Conservation (phyloP, 2,113 vertebrate genomes). For the Macquaria ambigua region DNA sequence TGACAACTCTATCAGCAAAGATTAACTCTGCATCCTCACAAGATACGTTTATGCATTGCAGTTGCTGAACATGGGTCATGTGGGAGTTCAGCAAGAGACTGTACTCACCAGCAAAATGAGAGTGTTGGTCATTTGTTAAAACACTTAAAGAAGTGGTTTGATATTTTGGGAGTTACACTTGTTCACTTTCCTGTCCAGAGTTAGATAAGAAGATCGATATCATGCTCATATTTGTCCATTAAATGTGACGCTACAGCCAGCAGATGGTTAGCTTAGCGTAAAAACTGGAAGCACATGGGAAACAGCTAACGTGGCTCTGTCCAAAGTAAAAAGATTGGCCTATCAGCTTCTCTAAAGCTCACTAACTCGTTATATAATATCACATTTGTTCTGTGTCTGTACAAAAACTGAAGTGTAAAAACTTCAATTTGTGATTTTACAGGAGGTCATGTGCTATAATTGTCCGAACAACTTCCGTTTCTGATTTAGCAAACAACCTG, state of each 20-base stretch:
- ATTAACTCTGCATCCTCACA: constrained; percentile 15
- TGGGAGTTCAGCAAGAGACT: background rate
- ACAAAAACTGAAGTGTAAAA: too few relatives aligned
- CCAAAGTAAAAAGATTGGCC: too few relatives aligned
- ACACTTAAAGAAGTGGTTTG: background rate
- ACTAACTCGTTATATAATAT: too few relatives aligned
- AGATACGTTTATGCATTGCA: background rate
- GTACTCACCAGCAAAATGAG: background rate
- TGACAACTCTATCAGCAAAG: constrained; percentile 1
- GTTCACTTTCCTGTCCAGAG: background rate
- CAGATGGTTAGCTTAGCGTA: background rate
- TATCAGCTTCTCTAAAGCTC: background rate
- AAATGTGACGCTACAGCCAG: background rate
- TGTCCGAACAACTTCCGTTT: background rate
- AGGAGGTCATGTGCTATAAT: background rate
- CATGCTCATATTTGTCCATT: background rate
- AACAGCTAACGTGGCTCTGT: background rate
- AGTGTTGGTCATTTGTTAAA: background rate
- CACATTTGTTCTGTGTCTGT: too few relatives aligned
- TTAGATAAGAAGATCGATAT: background rate
- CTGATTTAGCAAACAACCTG: background rate
- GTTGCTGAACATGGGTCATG: background rate
- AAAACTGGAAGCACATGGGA: background rate
- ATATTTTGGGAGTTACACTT: background rate
- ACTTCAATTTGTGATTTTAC: too few relatives aligned